Evolutionary conservation across 2,888 invertebrate genomes (phyloP), one percentile per base, ranked within the genome.

Genomic region (Timema cristinae): DNA sequence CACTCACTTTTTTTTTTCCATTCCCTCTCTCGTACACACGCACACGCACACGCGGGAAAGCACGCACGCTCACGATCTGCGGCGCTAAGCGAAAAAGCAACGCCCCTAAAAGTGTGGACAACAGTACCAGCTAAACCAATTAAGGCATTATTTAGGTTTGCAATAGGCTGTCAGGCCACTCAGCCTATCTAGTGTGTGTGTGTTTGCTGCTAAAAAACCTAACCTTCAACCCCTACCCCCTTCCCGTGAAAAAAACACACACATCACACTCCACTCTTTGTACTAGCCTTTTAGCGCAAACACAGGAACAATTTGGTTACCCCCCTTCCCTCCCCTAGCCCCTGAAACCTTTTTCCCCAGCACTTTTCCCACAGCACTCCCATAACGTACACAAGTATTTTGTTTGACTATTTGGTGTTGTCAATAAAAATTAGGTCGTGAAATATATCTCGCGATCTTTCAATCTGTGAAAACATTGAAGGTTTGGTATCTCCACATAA

Each of bases 111-210:
- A 68, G 68, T 68, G 68, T 68, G 68, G 68, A 68, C 68, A 68
- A 69, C 59, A 59, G 48, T 69, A 69, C 68, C 66, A 52, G 52
- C 61, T 71, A 68, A 71, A 68, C 68, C 71, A 68, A 71, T 71
- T 71, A 71, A 54, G 68, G 63, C 71, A 71, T 71, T 68, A 68
- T 71, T 71, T 71, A 71, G 71, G 50, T 61, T 68, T 13, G 68
- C 68, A 68, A 61, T 66, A 67, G 67, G 50, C 67, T 15, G 69
- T 61, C 61, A n/a, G 59, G 49, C 49, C 50, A 50, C 61, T 16
- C 69, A 69, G 50, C 59, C 69, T 51, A n/a, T 16, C 32, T 16
- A n/a, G n/a, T 16, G 16, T 7, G 7, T 16, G 56, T 16, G 56
- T n/a, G 16, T 16, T 52, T 52, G 54, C 54, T 10, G n/a, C 54